A percentile compares a stretch with the other conserved stretches of the same genome.
These are phyloP conservation scores for Acleris cristana DNA, from an alignment of 2,888 invertebrate species.

Conservation along the genomic window DNA sequence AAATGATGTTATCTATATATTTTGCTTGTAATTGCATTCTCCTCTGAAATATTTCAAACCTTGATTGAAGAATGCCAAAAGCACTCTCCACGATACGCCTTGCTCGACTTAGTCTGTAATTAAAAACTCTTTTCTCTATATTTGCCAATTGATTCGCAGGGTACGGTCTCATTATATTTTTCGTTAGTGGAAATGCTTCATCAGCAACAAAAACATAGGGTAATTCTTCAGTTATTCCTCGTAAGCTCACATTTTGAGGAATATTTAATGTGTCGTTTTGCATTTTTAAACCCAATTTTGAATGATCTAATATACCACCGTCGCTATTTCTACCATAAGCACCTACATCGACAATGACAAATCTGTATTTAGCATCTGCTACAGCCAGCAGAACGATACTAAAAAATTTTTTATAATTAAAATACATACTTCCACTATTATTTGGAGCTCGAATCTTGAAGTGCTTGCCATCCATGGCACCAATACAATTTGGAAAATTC, in stretches of 20 bases:
- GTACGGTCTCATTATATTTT: conserved; percentile 33
- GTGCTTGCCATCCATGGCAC: background rate
- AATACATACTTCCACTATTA: conserved; percentile 6
- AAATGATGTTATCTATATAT: conserved; percentile 19
- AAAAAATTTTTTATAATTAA: conserved; percentile 1
- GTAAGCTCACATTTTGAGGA: conserved; percentile 6
- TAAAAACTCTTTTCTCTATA: conserved; percentile 15
- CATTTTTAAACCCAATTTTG: conserved; percentile 4
- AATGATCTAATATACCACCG: conserved; percentile 3
- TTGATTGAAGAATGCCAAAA: conserved; percentile 30
- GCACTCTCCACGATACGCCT: conserved; percentile 31
- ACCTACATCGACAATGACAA: conserved; percentile 18
- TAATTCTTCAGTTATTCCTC: conserved; percentile 14
- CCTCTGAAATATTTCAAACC: conserved; percentile 30
- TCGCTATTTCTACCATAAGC: conserved; percentile 18
- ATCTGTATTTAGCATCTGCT: conserved; percentile 15
- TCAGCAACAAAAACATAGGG: conserved; percentile 34
- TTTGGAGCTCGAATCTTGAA: conserved; percentile 21
- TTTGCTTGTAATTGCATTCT: conserved; percentile 29
- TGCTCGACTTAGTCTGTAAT: conserved; percentile 26
- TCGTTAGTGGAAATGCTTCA: conserved; percentile 33
- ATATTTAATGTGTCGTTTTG: conserved; percentile 5
- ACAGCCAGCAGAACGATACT: conserved; percentile 15
- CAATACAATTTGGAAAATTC: background rate
- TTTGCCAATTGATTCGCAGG: conserved; percentile 15